phyloP scores from a whole-genome alignment of 2,113 vertebrate species.

The Origma solitaria region DNA sequence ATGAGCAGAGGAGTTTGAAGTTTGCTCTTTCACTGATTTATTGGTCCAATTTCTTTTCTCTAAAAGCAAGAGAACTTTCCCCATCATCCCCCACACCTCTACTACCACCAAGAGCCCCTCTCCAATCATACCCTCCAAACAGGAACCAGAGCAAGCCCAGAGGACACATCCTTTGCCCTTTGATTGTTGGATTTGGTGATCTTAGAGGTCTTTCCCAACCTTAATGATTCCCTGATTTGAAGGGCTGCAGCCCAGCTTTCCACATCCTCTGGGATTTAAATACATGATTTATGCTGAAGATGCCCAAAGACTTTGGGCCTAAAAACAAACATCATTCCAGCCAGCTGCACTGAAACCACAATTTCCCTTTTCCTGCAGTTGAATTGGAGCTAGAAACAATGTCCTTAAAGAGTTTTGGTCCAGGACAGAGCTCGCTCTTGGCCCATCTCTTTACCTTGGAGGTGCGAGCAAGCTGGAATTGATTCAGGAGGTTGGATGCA shows the following conservation, averaged over 20 bases:
- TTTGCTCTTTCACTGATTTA: not conserved
- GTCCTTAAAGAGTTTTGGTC: not conserved
- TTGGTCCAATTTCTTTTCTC: not conserved
- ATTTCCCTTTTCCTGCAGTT: not conserved
- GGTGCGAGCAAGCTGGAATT: not conserved
- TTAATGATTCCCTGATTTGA: not conserved
- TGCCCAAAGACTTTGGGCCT: accelerated
- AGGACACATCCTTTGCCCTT: not conserved
- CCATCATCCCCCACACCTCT: not conserved
- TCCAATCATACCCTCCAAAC: accelerated
- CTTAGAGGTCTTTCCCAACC: not conserved
- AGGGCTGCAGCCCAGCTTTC: not conserved
- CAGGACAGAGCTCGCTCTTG: not conserved
- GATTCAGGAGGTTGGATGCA: conserved; percentile 5
- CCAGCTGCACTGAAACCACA: not conserved
- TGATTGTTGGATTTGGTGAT: not conserved
- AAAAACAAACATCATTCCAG: not conserved
- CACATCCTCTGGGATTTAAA: not conserved
- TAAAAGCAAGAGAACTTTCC: not conserved
- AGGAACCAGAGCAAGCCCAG: not conserved
- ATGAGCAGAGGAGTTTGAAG: not conserved
- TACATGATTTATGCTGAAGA: accelerated
- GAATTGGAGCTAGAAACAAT: not conserved
- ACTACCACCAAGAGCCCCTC: not conserved
- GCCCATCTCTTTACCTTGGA: not conserved